phyloP scores from a whole-genome alignment of 2,888 invertebrate species.

The Punctoribates punctum region DNA sequence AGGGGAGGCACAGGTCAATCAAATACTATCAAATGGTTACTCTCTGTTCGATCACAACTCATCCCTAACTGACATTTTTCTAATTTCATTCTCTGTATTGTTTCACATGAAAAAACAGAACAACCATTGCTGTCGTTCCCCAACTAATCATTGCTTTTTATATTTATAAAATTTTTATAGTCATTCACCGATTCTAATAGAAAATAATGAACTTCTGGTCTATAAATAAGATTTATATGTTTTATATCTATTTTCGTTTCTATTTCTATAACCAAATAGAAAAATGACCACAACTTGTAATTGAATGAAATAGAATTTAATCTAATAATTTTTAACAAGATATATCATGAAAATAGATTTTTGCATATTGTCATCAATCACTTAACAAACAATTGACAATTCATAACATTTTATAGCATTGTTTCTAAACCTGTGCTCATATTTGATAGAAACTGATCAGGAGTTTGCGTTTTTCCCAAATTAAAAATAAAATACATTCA shows the following conservation, averaged over 20 bases:
- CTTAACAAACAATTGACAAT: too few species aligned
- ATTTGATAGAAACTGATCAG: too few species aligned
- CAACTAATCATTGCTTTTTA: constrained; percentile 8
- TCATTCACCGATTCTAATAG: neutral
- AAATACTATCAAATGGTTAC: neutral
- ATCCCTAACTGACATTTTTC: constrained; percentile 19
- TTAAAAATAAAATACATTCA: neutral
- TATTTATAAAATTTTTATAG: neutral
- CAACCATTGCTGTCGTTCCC: too few species aligned
- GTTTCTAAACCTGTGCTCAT: too few species aligned
- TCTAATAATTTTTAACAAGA: too few species aligned
- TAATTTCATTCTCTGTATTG: neutral
- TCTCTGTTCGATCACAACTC: constrained; percentile 13
- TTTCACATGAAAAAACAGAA: neutral
- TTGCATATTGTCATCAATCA: too few species aligned
- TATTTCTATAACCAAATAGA: too few species aligned
- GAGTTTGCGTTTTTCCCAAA: neutral
- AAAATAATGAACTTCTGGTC: neutral
- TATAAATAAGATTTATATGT: neutral
- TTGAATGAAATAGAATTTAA: too few species aligned
- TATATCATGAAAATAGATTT: too few species aligned
- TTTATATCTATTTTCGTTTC: too few species aligned
- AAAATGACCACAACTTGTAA: too few species aligned
- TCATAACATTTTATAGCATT: too few species aligned
- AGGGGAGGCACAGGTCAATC: constrained; percentile 30